Evolutionary conservation across 2,113 vertebrate genomes (phyloP), one percentile per base, ranked within the genome.

Genomic region (Marcusenius ussheri): DNA sequence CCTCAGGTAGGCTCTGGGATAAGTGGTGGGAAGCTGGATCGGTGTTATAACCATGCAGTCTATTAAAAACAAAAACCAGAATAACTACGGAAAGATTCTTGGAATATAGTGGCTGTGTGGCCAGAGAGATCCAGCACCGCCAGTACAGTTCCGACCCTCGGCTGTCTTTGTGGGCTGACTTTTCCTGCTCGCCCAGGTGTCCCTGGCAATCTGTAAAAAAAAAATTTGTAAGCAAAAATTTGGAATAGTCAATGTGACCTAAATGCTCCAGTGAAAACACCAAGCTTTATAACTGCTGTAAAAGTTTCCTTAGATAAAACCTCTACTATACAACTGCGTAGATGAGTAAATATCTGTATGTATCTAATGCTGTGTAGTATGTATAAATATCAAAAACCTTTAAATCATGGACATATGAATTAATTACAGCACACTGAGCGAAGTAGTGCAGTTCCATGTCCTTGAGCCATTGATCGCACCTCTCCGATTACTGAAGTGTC

Each of bases 401-500:
- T 39, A 77, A 77, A 77, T 77, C 70, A 77, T 80, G 17, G 35
- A 80, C 74, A 42, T 39, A 19, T 80, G 35, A 80, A 5, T 35
- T 80, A 15, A 80, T 80, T 47, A 50, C 83, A 15, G 83, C 27
- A n/a, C 45, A 86, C 24, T 49, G 21, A 90, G 83, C 27, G 13
- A 83, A 47, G 13, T 21, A 88, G 3, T 56, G 27, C 77, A 83
- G 83, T 80, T 74, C 49, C 39, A 50, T 88, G 88, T 89, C 45
- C 88, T 89, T 91, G 85, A 27, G 86, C 47, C 53, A 91, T 83
- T 50, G 89, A 90, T 90, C 49, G 50, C 53, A 46, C 27, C 58
- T 47, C 87, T 47, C 42, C 56, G 27, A 90, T 88, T 88, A 70
- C 89, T 74, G 49, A n/a, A 90, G 80, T 47, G n/a, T 56, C 83